Evolutionary conservation across 2,888 invertebrate species (phyloP).

Genomic region (Cantharis flavilabris): DNA sequence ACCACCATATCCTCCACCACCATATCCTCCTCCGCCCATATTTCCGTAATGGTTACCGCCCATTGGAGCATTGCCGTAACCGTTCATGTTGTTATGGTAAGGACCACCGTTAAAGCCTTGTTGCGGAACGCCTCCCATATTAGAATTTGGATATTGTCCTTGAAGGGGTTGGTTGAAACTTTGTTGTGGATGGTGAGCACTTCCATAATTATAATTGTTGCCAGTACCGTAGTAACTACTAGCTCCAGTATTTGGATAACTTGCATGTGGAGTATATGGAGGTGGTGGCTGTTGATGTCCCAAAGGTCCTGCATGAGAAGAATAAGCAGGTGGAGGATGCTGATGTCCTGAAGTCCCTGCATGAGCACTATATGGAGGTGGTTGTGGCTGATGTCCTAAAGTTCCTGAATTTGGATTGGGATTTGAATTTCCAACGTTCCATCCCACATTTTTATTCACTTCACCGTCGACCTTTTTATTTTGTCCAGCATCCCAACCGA

Average conservation of each 20-base stretch:
- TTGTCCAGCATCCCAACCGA: conserved; percentile 22
- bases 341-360: background rate
- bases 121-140: conserved; percentile 19
- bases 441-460: conserved; percentile 27
- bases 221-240: conserved; percentile 27
- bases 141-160: conserved; percentile 12
- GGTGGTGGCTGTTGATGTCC: background rate
- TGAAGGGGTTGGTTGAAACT: background rate
- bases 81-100: conserved; percentile 21
- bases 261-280: background rate
- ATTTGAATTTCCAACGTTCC: conserved; percentile 21
- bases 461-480: background rate
- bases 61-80: background rate
- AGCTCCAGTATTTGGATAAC: conserved; percentile 23
- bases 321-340: background rate
- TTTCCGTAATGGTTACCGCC: background rate
- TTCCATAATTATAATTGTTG: conserved; percentile 25
- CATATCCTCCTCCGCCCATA: conserved; percentile 14
- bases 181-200: conserved; percentile 15
- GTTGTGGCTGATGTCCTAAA: conserved; percentile 11
- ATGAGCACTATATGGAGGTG: conserved; percentile 18
- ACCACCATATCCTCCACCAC: conserved; percentile 6
- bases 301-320: background rate
- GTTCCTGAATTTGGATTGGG: background rate
- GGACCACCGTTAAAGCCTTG: conserved; percentile 2